phyloP scores from a whole-genome alignment of 2,888 invertebrate genomes.

The Monopis laevigella region DNA sequence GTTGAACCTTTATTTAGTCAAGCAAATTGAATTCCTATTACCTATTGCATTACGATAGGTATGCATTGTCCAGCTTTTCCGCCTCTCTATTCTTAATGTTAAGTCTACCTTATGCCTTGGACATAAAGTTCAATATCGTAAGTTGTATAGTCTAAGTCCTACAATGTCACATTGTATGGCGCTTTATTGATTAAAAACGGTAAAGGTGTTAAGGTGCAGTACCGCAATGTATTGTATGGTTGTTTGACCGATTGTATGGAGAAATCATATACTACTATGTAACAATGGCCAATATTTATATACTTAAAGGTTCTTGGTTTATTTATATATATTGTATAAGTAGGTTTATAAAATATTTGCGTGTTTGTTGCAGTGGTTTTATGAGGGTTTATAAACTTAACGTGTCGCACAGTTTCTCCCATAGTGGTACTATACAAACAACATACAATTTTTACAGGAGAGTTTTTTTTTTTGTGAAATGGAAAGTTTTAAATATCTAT shows the following conservation, averaged over 20 bases:
- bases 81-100: neutral
- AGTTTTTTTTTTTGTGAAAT: too few species aligned
- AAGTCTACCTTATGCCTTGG: neutral
- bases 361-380: too few species aligned
- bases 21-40: conserved; percentile 1
- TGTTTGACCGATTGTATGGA: neutral
- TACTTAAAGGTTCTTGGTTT: too few species aligned
- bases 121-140: neutral
- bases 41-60: neutral
- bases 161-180: conserved; percentile 8
- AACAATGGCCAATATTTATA: too few species aligned
- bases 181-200: conserved; percentile 12
- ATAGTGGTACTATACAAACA: too few species aligned
- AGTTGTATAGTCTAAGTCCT: neutral
- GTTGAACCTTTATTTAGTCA: neutral
- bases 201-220: conserved; percentile 2
- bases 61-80: conserved; percentile 2
- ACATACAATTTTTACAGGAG: too few species aligned
- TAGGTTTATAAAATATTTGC: too few species aligned
- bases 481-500: too few species aligned
- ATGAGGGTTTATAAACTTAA: too few species aligned
- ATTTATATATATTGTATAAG: too few species aligned
- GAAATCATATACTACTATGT: conserved; percentile 1
- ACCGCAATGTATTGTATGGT: conserved; percentile 1
- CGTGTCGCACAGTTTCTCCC: too few species aligned